These are phyloP conservation scores for Hydroisotoma schaefferi DNA, from an alignment of 2,888 invertebrate genomes.

Conservation along the genomic window DNA sequence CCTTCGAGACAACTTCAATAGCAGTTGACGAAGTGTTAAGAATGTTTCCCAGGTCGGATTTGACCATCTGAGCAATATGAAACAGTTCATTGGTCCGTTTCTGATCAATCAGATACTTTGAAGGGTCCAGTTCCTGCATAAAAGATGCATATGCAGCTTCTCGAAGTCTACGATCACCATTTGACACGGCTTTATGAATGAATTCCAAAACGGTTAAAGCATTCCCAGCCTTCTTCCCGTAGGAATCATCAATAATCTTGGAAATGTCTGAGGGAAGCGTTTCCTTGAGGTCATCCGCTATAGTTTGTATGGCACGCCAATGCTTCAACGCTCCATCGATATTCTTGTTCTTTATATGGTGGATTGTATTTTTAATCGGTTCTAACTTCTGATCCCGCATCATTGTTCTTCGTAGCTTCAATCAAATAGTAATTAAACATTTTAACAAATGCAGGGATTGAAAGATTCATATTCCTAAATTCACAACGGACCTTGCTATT, in stretches of 20 bases:
- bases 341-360: conserved; percentile 28
- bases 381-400: conserved; percentile 36
- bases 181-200: conserved; percentile 30
- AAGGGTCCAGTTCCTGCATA: conserved; percentile 26
- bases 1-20: conserved; percentile 31
- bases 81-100: conserved; percentile 31
- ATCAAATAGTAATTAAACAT: not conserved
- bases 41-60: conserved; percentile 28
- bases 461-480: not conserved
- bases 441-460: not conserved
- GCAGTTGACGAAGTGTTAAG: conserved; percentile 32
- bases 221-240: conserved; percentile 18
- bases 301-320: conserved; percentile 34
- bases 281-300: conserved; percentile 36
- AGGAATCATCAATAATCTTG: conserved; percentile 35
- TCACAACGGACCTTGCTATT: conserved; percentile 24
- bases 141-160: conserved; percentile 34
- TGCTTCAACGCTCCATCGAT: conserved; percentile 35
- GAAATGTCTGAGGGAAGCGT: conserved; percentile 30
- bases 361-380: conserved; percentile 24
- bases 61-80: conserved; percentile 33
- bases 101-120: conserved; percentile 22
- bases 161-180: conserved; percentile 28
- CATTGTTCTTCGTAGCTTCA: conserved; percentile 25
- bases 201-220: conserved; percentile 26